Conservation (phyloP, 2,797 vertebrate genomes). For the Falco naumanni region DNA sequence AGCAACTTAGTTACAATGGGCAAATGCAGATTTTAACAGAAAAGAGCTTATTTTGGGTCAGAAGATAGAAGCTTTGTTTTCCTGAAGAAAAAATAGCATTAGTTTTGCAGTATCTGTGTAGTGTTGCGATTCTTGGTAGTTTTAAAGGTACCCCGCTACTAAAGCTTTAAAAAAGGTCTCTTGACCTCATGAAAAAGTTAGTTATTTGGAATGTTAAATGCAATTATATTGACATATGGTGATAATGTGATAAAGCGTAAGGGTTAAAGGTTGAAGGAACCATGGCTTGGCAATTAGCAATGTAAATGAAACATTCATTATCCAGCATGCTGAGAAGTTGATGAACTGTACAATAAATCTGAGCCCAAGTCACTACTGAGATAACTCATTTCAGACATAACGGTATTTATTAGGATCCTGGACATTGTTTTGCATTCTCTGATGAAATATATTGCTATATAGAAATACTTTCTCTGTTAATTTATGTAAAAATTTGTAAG, state of each 20-base stretch:
- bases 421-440: conserved; percentile 70
- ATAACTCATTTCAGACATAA: conserved; percentile 88
- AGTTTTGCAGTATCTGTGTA: not conserved
- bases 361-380: conserved; percentile 90
- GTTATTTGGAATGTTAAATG: conserved; percentile 79
- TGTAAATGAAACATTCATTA: conserved; percentile 97
- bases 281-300: conserved; percentile 87
- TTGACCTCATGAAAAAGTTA: conserved; percentile 73
- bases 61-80: not conserved
- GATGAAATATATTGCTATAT: conserved; percentile 46
- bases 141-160: conserved; percentile 46
- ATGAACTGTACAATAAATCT: conserved; percentile 98
- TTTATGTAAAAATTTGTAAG: conserved; percentile 25
- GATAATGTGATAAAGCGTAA: conserved; percentile 83
- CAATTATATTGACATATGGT: conserved; percentile 86
- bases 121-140: not conserved
- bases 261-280: conserved; percentile 85
- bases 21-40: not conserved
- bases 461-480: conserved; percentile 56
- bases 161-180: conserved; percentile 70
- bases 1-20: not conserved
- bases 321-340: conserved; percentile 97
- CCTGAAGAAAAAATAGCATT: not conserved
- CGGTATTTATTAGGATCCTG: conserved; percentile 79
- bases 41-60: not conserved